Conservation (phyloP, 2,797 vertebrate species). For the Valencia hispanica region DNA sequence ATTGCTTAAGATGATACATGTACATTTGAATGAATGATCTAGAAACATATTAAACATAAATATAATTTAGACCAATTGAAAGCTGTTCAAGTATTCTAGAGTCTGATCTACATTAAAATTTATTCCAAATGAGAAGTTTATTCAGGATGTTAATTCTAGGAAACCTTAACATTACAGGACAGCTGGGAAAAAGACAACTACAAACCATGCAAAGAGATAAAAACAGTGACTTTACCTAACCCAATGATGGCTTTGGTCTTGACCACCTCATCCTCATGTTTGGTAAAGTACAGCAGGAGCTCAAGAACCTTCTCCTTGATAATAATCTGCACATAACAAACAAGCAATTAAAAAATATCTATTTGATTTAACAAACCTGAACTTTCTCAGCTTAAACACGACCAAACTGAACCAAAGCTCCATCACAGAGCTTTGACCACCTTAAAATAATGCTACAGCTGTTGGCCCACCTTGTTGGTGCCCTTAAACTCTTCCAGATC, state of each 20-base stretch:
- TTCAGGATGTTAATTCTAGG: neutral
- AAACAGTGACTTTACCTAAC: slow-evolving; percentile 83
- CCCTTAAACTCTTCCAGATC: slow-evolving; percentile 97
- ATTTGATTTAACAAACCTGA: neutral
- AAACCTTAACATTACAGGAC: neutral
- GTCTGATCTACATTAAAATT: neutral
- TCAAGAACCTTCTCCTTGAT: slow-evolving; percentile 98
- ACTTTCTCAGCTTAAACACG: neutral
- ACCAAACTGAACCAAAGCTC: neutral
- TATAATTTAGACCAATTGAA: neutral
- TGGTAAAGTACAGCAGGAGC: slow-evolving; percentile 95
- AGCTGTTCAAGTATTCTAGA: too few species aligned
- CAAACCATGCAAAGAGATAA: neutral
- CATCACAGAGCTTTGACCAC: neutral
- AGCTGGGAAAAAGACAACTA: neutral
- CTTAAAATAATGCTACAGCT: neutral
- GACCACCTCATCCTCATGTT: slow-evolving; percentile 96
- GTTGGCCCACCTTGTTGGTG: slow-evolving; percentile 86
- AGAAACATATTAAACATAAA: neutral
- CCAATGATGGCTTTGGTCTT: slow-evolving; percentile 98
- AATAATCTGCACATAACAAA: slow-evolving; percentile 82
- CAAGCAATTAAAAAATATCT: neutral
- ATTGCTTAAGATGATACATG: neutral
- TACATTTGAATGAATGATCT: neutral
- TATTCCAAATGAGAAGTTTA: neutral